Evolutionary conservation across 2,113 vertebrate genomes (phyloP), one percentile per base, ranked within the genome.

Genomic region (Nettapus auritus): DNA sequence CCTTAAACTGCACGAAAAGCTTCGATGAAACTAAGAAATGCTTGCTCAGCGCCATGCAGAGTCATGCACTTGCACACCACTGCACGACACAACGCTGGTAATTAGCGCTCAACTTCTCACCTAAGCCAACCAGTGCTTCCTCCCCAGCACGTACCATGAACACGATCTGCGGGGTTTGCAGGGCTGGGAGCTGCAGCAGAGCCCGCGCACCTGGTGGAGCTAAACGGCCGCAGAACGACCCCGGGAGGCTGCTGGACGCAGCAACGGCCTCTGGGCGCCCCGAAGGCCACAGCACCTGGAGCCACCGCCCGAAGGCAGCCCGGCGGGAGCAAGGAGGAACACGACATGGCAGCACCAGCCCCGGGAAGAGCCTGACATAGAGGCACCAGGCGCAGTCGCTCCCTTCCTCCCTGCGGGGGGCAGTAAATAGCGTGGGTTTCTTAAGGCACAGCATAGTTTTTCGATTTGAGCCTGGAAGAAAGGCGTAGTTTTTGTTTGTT

Each of bases 11-110:
- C 59, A 25, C 3, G 8, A 34, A 40, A 68, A 78, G 40, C 25
- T 22, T 4, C 31, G 44, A 7, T 18, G 21, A 44, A 73, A 20
- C 19, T 9, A 38, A 36, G 26, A 19, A 4, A 55, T 18, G 5
- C 44, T 33, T 34, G 46, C 3, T 68, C 50, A 16, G 17, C 2
- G 7, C 7, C 21, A 17, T 50, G 7, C 26, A 42, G 18, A 53
- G 25, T 8, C 26, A 40, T 13, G 13, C 5, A 11, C 4, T 29
- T 23, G 3, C 22, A 18, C 2, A 7, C 0, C 0, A 36, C 50
- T 18, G 17, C 5, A 12, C 33, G 17, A 11, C 1, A 0, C 4
- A 21, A 29, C 9, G 5, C 2, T 1, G 1, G 26, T 26, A 8
- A 44, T 12, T 11, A 52, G n/a, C 0, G 0, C 12, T 17, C 46